Evolutionary conservation across 2,888 invertebrate genomes (phyloP).

Genomic region (Listrodromus nycthemerus): DNA sequence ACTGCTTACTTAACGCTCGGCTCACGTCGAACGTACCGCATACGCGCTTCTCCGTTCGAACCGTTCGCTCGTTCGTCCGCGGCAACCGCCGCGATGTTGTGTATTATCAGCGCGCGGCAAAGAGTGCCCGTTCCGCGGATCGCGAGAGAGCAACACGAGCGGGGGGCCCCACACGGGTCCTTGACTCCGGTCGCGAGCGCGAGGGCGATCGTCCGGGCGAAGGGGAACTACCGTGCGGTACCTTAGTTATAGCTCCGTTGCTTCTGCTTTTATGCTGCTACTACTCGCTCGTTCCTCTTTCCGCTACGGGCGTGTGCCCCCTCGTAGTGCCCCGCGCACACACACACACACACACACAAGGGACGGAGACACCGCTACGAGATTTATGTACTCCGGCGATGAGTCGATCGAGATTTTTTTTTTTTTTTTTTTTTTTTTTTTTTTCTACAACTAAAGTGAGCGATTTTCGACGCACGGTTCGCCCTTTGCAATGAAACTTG

Average conservation of each 20-base stretch:
- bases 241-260: slow-evolving; percentile 50
- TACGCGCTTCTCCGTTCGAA: not conserved
- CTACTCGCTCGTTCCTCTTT: slow-evolving; percentile 46
- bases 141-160: slow-evolving; percentile 55
- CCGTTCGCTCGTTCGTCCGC: slow-evolving; percentile 36
- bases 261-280: slow-evolving; percentile 53
- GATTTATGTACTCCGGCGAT: slow-evolving; percentile 31
- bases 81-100: slow-evolving; percentile 16
- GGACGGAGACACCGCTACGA: slow-evolving; percentile 19
- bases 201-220: slow-evolving; percentile 3
- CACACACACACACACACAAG: too few species aligned
- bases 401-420: not conserved
- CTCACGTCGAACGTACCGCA: slow-evolving; percentile 19
- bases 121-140: slow-evolving; percentile 32
- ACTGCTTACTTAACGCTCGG: slow-evolving; percentile 52
- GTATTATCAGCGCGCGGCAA: slow-evolving; percentile 41
- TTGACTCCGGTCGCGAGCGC: slow-evolving; percentile 66
- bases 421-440: too few species aligned
- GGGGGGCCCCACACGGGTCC: slow-evolving; percentile 70
- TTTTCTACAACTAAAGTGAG: too few species aligned
- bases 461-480: too few species aligned
- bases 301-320: slow-evolving; percentile 26
- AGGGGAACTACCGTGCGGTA: slow-evolving; percentile 61
- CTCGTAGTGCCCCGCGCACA: not conserved
- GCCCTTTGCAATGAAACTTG: too few species aligned